These are phyloP conservation scores for Ormia ochracea DNA, from an alignment of 2,888 invertebrate species.

Conservation along the genomic window DNA sequence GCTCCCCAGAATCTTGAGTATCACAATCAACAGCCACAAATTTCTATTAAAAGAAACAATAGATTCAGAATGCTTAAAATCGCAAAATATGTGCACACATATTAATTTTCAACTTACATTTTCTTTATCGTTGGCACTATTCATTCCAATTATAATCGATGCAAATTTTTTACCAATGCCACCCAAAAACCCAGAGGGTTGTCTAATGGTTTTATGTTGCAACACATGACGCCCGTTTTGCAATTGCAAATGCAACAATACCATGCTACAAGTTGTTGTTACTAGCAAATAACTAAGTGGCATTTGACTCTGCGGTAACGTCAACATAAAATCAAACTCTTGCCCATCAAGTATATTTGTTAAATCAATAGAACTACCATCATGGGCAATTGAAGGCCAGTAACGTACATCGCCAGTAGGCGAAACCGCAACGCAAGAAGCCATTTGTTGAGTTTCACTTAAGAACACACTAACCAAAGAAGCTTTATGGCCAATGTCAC, in stretches of 20 bases:
- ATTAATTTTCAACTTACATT: conserved; percentile 70
- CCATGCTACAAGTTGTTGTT: conserved; percentile 93
- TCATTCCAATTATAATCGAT: conserved; percentile 76
- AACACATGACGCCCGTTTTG: conserved; percentile 83
- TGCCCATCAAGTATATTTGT: conserved; percentile 91
- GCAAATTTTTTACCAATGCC: conserved; percentile 85
- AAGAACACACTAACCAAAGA: conserved; percentile 87
- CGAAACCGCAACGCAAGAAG: conserved; percentile 93
- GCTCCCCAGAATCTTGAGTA: conserved; percentile 70
- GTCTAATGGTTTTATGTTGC: conserved; percentile 82
- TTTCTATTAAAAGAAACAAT: conserved; percentile 72
- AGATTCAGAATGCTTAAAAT: neutral
- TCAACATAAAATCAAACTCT: conserved; percentile 87
- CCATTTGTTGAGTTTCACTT: conserved; percentile 80
- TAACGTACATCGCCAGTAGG: conserved; percentile 94
- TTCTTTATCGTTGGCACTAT: conserved; percentile 73
- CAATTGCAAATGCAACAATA: conserved; percentile 82
- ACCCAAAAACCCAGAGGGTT: conserved; percentile 89
- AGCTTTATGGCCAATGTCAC: conserved; percentile 93
- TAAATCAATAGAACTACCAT: conserved; percentile 89
- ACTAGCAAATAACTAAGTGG: conserved; percentile 86
- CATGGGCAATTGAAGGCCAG: conserved; percentile 93
- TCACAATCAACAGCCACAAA: conserved; percentile 83
- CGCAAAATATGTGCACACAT: too few relatives aligned
- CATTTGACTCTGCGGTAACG: conserved; percentile 80